phyloP scores from a whole-genome alignment of 2,888 invertebrate species.

The Psococerastis gibbosa region DNA sequence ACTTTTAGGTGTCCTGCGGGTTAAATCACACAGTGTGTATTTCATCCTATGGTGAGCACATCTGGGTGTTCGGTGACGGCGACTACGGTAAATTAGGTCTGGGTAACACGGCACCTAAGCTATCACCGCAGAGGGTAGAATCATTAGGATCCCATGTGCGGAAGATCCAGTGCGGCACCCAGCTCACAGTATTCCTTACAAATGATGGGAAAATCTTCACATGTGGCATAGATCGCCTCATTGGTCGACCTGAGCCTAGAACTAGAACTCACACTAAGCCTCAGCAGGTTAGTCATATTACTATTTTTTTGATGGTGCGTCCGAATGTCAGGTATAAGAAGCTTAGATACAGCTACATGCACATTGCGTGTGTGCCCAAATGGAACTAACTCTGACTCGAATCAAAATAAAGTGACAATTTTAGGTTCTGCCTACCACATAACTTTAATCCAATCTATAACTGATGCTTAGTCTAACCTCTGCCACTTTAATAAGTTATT shows the following conservation, averaged over 20 bases:
- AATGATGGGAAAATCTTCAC: constrained; percentile 36
- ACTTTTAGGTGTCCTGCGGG: constrained; percentile 36
- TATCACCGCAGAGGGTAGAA: constrained; percentile 32
- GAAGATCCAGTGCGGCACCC: constrained; percentile 41
- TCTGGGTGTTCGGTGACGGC: constrained; percentile 46
- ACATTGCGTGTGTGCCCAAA: too few relatives aligned
- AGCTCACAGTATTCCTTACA: constrained; percentile 41
- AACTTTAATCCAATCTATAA: too few relatives aligned
- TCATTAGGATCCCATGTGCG: constrained; percentile 33
- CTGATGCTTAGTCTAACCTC: too few relatives aligned
- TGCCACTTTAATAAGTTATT: too few relatives aligned
- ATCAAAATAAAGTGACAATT: too few relatives aligned
- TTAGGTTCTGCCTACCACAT: too few relatives aligned
- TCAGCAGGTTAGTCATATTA: constrained; percentile 24
- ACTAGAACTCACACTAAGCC: constrained; percentile 32
- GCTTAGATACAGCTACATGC: neutral
- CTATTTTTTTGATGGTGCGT: constrained; percentile 6
- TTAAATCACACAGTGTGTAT: constrained; percentile 42
- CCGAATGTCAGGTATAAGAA: neutral
- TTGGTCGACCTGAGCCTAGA: constrained; percentile 33
- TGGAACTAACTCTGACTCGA: too few relatives aligned
- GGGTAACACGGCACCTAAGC: constrained; percentile 28
- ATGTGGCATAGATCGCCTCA: constrained; percentile 38
- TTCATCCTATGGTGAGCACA: constrained; percentile 33
- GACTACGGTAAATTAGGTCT: constrained; percentile 40